These are phyloP conservation scores for Phania funesta DNA, from an alignment of 2,888 invertebrate genomes.

Conservation along the genomic window DNA sequence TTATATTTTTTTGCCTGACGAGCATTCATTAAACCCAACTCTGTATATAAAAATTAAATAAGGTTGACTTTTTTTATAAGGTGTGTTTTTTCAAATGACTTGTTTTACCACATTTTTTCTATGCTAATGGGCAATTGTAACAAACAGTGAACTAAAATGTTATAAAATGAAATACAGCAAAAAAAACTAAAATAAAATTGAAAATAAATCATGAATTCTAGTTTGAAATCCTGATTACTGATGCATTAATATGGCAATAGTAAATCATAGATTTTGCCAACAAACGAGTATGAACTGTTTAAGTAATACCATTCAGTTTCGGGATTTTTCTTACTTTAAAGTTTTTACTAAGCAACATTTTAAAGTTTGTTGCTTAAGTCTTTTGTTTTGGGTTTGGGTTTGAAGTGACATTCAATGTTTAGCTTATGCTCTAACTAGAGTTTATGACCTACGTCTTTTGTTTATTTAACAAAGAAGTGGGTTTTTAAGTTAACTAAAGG, in stretches of 20 bases:
- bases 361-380: conserved; percentile 13
- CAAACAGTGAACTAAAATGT: not conserved
- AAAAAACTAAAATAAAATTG: conserved; percentile 3
- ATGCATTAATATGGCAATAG: not conserved
- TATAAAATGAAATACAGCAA: too few species aligned
- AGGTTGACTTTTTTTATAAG: conserved; percentile 5
- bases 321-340: too few species aligned
- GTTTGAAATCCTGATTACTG: not conserved
- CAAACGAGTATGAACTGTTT: conserved; percentile 2
- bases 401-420: not conserved
- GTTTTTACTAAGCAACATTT: not conserved
- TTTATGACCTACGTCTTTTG: not conserved
- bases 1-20: not conserved
- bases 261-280: not conserved
- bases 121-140: conserved; percentile 16
- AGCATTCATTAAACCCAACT: not conserved
- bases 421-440: too few species aligned
- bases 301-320: not conserved
- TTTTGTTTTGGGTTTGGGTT: not conserved
- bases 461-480: too few species aligned
- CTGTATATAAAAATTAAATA: not conserved
- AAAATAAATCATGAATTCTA: conserved; percentile 29
- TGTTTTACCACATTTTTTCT: conserved; percentile 53
- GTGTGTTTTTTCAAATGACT: conserved; percentile 50
- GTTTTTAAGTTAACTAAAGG: too few species aligned